Conservation (phyloP, 2,797 vertebrate genomes). For the Potorous gilbertii region DNA sequence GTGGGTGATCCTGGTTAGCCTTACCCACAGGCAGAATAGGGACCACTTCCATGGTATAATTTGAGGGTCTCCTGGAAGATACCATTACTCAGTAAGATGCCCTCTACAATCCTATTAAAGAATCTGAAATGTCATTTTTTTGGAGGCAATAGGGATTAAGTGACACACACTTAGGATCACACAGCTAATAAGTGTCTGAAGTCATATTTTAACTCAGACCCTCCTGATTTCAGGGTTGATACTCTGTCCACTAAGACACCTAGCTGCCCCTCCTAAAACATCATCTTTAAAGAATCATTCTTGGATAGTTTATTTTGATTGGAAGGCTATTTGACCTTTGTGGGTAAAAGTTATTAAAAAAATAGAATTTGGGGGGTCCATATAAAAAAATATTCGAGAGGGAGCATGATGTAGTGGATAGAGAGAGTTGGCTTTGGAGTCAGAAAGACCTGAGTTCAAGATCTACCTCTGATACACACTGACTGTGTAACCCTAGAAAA, state of each 20-base stretch:
- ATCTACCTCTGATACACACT: not conserved
- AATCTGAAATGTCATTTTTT: not conserved
- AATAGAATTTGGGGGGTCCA: not conserved
- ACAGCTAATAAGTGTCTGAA: not conserved
- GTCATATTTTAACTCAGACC: not conserved
- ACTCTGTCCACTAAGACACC: not conserved
- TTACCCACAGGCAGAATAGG: not conserved
- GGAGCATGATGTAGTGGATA: not conserved
- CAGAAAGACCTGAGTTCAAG: not conserved
- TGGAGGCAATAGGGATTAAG: not conserved
- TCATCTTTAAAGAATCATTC: not conserved
- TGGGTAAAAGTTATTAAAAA: not conserved
- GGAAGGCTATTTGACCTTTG: not conserved
- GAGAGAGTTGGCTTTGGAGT: not conserved
- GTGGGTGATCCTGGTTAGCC: not conserved
- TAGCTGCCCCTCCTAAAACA: not conserved
- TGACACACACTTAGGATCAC: not conserved
- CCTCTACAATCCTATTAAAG: not conserved
- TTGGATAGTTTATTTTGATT: not conserved
- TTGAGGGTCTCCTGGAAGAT: not conserved
- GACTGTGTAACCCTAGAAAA: not conserved
- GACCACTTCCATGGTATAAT: not conserved
- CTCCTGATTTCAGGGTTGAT: not conserved
- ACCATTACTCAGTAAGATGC: not conserved
- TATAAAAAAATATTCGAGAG: not conserved